Evolutionary conservation across 2,797 vertebrate species (phyloP).

Genomic region (Eulemur rubriventer): DNA sequence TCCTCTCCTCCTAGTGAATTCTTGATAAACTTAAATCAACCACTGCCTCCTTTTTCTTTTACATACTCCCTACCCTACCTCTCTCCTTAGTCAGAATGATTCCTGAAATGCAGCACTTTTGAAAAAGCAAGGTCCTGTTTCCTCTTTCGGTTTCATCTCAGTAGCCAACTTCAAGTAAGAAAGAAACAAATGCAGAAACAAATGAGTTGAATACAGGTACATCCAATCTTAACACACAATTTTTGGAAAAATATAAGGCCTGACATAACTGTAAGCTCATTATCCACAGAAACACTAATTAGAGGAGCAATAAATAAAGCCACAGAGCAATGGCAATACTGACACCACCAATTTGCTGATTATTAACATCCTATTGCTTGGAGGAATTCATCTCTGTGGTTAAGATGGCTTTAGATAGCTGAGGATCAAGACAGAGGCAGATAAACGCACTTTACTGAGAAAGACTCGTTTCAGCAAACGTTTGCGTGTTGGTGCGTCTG

Average conservation of each 20-base stretch:
- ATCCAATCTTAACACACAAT: background rate
- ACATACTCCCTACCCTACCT: background rate
- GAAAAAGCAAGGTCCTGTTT: background rate
- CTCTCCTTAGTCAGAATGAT: background rate
- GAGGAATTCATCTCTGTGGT: background rate
- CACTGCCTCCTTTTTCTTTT: background rate
- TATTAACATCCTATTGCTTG: background rate
- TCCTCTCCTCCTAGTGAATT: background rate
- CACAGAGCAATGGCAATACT: rapidly evolving
- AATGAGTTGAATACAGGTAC: background rate
- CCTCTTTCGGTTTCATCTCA: background rate
- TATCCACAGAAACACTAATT: background rate
- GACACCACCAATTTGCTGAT: background rate
- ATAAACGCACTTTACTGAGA: background rate
- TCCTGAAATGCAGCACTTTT: background rate
- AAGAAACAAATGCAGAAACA: background rate
- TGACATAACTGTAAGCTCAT: background rate
- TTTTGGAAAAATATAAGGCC: background rate
- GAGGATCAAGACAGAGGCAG: background rate
- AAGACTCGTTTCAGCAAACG: background rate
- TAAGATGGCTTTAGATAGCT: background rate
- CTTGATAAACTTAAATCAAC: background rate
- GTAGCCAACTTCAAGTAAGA: background rate
- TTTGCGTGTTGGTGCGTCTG: background rate
- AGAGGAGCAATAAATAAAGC: background rate